Conservation (phyloP, 2,113 vertebrate genomes). For the Crotalus helleri region DNA sequence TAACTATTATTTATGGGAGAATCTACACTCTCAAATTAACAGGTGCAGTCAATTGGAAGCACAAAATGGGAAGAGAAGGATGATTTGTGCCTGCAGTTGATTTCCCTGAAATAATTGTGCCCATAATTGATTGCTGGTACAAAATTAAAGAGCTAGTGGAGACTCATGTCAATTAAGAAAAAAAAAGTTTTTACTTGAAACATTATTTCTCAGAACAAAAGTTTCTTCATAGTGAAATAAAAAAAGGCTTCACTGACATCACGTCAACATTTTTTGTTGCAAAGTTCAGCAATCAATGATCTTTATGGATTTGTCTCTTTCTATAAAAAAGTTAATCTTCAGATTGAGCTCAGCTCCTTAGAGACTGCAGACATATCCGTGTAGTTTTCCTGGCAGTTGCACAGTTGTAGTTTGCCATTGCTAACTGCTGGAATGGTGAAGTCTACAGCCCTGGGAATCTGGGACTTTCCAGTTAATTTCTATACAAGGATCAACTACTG, state of each 20-base stretch:
- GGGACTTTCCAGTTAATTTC: neutral
- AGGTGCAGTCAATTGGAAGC: conserved; percentile 25
- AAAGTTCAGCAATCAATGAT: neutral
- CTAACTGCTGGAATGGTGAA: neutral
- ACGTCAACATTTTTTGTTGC: neutral
- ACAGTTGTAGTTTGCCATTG: neutral
- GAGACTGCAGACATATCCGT: neutral
- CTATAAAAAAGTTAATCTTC: neutral
- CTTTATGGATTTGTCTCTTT: neutral
- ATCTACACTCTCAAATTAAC: conserved; percentile 16
- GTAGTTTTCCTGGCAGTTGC: neutral
- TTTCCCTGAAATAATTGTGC: conserved; percentile 26
- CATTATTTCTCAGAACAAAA: neutral
- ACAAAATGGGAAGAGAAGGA: conserved; percentile 19
- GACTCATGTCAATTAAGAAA: conserved; percentile 4
- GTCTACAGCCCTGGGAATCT: neutral
- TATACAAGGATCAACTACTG: neutral
- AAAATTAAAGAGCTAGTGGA: conserved; percentile 29
- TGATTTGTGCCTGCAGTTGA: conserved; percentile 34
- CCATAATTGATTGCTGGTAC: conserved; percentile 25
- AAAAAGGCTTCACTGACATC: neutral
- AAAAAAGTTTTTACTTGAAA: neutral
- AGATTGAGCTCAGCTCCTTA: neutral
- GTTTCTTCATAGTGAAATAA: neutral
- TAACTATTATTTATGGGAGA: conserved; percentile 20